Evolutionary conservation across 2,113 vertebrate genomes (phyloP).

Genomic region (Gallinago jamesoni): DNA sequence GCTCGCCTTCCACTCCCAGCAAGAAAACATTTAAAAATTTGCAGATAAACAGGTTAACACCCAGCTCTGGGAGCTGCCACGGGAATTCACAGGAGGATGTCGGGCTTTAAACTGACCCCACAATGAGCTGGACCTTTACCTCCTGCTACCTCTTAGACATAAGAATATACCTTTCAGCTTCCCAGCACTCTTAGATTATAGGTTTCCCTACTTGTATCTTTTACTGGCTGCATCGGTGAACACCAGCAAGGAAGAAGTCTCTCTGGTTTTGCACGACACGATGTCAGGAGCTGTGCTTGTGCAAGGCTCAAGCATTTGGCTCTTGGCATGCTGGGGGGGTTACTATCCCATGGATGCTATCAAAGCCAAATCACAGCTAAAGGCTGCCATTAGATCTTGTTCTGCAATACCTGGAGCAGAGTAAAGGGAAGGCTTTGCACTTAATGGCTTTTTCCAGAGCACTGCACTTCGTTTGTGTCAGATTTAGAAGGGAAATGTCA

Average conservation of each 20-base stretch:
- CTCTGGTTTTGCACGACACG: background rate
- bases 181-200: background rate
- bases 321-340: background rate
- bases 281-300: background rate
- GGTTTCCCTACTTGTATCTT: background rate
- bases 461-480: slow-evolving; percentile 42
- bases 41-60: slow-evolving; percentile 7
- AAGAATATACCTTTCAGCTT: background rate
- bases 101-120: background rate
- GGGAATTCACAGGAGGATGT: background rate
- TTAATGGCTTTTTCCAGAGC: slow-evolving; percentile 62
- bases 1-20: background rate
- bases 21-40: background rate
- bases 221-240: background rate
- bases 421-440: slow-evolving; percentile 39
- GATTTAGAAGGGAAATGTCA: slow-evolving; percentile 66
- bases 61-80: background rate
- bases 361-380: slow-evolving; percentile 14
- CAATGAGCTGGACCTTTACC: background rate
- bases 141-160: background rate
- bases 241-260: background rate
- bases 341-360: background rate
- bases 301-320: background rate
- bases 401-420: slow-evolving; percentile 34
- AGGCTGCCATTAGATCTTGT: background rate